Evolutionary conservation across 1,140 invertebrate genomes (phyloP), one percentile per base, ranked within the genome.

Genomic region (Hormaphis cornu): DNA sequence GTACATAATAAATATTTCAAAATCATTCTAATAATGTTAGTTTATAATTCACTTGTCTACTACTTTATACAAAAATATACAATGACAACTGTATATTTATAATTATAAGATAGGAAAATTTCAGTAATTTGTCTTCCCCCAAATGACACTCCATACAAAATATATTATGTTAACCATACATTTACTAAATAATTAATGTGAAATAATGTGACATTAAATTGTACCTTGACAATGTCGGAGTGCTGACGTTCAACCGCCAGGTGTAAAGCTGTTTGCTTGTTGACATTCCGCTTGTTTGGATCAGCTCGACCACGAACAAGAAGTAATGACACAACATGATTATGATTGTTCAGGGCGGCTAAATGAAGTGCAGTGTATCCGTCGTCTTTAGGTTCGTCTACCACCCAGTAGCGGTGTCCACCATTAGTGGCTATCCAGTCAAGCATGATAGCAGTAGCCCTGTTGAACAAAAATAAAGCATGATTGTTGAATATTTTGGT

Each of bases 321-420:
- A 56, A 97, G 82, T 58, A 96, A 83, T 78, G 96, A 92, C 0
- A 92, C 93, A n/a, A 97, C 93, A 80, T 97, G 93, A 0, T 95
- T 90, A 79, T 98, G 95, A 81, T 97, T 97, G 80, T 98, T 98
- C 6, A 98, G 86, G 0, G 93, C 92, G 0, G 95, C 94, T 73
- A 98, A 83, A 79, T 98, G 95, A 14, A 98, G 82, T 1, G 95
- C 93, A 1, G 95, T 97, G 81, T 97, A 97, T 2, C 95, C 95
- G 77, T 98, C 95, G 77, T 97, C 94, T 79, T 98, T 98, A 75
- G 95, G 95, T 78, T 98, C 95, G 80, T 98, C 95, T 28, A 97
- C 94, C 74, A 98, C 91, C 95, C 95, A 98, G 2, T 89, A 86
- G n/a, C 94, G 83, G 7, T 92, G 90, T 28, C 95, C 83, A 0